Evolutionary conservation across 2,797 vertebrate species (phyloP).

Genomic region (Bucorvus abyssinicus): DNA sequence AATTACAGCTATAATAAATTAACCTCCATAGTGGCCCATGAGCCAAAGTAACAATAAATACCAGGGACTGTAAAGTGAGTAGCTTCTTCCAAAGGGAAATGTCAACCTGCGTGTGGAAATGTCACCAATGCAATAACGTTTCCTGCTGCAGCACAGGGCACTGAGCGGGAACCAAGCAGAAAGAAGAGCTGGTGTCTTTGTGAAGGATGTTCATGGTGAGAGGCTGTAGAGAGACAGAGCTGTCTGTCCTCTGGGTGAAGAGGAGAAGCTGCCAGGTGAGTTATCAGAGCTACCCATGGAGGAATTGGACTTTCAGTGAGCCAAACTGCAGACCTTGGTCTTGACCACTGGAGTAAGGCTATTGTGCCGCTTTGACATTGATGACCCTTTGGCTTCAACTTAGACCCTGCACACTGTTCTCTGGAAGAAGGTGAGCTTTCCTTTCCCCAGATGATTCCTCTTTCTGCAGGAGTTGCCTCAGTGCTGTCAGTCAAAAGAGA

Average conservation of each 20-base stretch:
- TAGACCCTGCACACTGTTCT: neutral
- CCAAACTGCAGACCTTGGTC: neutral
- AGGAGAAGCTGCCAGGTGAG: neutral
- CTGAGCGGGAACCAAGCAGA: neutral
- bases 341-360: neutral
- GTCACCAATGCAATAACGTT: conserved; percentile 11
- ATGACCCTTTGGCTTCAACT: neutral
- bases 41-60: conserved; percentile 51
- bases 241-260: neutral
- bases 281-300: neutral
- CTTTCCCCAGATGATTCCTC: neutral
- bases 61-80: conserved; percentile 38
- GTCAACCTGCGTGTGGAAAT: conserved; percentile 56
- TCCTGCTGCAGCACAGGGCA: neutral
- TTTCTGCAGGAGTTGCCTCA: neutral
- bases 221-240: neutral
- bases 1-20: conserved; percentile 50
- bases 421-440: neutral
- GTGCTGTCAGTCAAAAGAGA: neutral
- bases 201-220: fast-evolving
- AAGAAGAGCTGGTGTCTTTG: neutral
- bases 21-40: neutral
- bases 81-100: conserved; percentile 56
- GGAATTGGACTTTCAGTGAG: neutral
- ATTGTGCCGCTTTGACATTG: fast-evolving